These are phyloP conservation scores for Grammatotria lemairii DNA, from an alignment of 2,113 vertebrate genomes.

Conservation along the genomic window DNA sequence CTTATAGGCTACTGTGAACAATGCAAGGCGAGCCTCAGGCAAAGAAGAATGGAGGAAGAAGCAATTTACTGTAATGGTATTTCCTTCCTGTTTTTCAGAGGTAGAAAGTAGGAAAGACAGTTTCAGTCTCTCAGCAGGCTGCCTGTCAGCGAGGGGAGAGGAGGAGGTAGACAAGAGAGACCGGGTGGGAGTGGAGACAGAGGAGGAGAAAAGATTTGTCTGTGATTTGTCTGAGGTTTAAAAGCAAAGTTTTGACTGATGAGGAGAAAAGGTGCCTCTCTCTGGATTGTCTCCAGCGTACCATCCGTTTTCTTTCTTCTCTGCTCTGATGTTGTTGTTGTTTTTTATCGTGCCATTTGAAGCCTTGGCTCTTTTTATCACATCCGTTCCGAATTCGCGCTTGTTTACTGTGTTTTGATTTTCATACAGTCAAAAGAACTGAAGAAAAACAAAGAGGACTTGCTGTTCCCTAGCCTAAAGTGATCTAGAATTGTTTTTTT, in stretches of 20 bases:
- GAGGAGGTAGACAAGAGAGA: slow-evolving; percentile 27
- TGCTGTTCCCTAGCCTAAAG: neutral
- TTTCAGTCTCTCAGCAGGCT: slow-evolving; percentile 25
- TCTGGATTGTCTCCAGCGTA: neutral
- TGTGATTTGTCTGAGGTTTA: slow-evolving; percentile 20
- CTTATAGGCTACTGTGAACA: slow-evolving; percentile 23
- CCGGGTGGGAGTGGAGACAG: neutral
- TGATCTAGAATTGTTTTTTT: neutral
- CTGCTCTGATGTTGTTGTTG: neutral
- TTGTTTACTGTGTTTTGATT: neutral
- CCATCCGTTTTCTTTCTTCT: neutral
- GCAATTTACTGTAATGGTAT: slow-evolving; percentile 37
- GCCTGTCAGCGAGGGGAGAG: slow-evolving; percentile 17
- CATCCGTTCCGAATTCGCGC: neutral
- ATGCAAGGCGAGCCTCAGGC: neutral
- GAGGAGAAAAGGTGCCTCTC: slow-evolving; percentile 21
- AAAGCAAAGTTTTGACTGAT: slow-evolving; percentile 45
- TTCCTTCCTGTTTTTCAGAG: slow-evolving; percentile 23
- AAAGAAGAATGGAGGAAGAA: slow-evolving; percentile 8
- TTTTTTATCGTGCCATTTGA: neutral
- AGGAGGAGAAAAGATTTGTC: slow-evolving; percentile 5
- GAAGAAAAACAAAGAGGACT: neutral
- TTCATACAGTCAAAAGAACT: neutral
- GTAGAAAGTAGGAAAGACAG: neutral
- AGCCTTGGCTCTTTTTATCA: neutral